These are phyloP conservation scores for Ciconia stormi DNA, from an alignment of 2,113 vertebrate genomes.

Conservation along the genomic window DNA sequence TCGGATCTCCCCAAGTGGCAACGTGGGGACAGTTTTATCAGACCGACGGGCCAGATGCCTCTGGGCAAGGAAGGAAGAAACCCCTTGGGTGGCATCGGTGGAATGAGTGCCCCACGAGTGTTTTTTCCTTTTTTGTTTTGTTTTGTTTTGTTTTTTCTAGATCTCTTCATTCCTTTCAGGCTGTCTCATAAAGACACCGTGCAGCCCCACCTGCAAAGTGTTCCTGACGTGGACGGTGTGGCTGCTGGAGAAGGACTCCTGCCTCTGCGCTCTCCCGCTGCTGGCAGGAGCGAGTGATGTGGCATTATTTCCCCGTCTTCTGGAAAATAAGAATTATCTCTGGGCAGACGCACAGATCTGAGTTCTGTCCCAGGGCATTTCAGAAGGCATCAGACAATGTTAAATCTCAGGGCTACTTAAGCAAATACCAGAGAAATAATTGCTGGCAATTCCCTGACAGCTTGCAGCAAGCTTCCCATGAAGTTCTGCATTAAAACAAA, in stretches of 20 bases:
- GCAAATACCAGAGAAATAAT: slow-evolving; percentile 29
- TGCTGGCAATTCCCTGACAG: slow-evolving; percentile 18
- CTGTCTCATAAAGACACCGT: not conserved
- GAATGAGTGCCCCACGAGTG: not conserved
- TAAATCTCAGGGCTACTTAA: slow-evolving; percentile 21
- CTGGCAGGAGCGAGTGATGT: not conserved
- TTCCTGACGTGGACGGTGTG: fast-evolving
- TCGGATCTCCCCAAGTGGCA: not conserved
- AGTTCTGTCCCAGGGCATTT: not conserved
- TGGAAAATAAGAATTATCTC: not conserved
- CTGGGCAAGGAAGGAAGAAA: not conserved
- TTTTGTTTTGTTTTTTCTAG: not conserved
- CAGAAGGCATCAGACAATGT: not conserved
- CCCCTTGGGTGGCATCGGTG: fast-evolving
- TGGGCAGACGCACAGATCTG: not conserved
- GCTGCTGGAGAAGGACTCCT: not conserved
- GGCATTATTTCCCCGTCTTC: not conserved
- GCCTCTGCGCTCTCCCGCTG: not conserved
- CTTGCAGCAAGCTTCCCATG: not conserved
- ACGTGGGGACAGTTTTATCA: not conserved
- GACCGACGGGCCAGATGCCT: not conserved
- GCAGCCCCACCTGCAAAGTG: not conserved
- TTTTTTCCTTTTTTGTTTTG: not conserved
- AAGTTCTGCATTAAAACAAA: not conserved
- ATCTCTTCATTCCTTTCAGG: not conserved